Conservation (phyloP, 1,140 invertebrate species). For the Venturia canescens region DNA sequence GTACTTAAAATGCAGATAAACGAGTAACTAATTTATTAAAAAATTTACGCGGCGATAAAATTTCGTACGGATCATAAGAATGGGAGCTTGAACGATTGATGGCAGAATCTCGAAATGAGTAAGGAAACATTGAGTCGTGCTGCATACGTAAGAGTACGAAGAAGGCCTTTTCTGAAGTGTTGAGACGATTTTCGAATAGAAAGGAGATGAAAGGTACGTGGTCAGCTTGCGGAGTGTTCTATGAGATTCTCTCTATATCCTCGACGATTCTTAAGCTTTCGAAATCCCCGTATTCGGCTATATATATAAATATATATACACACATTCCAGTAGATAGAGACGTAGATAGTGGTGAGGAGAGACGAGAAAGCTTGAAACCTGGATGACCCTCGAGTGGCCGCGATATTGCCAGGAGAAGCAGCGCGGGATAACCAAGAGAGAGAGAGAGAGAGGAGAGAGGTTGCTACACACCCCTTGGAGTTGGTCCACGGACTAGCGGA, state of each 20-base stretch:
- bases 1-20: no score
- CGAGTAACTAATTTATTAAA: no score
- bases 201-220: slow-evolving; percentile 57
- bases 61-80: no score
- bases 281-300: neutral
- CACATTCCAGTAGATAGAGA: neutral
- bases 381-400: slow-evolving; percentile 75
- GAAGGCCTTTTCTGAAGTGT: slow-evolving; percentile 22
- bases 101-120: neutral
- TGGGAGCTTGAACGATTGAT: no score
- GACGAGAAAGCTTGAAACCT: slow-evolving; percentile 62
- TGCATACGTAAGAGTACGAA: neutral
- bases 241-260: slow-evolving; percentile 27
- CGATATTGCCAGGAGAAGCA: slow-evolving; percentile 74
- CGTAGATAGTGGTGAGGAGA: neutral
- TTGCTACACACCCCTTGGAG: slow-evolving; percentile 34
- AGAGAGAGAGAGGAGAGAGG: slow-evolving; percentile 30
- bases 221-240: slow-evolving; percentile 53
- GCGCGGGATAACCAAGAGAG: slow-evolving; percentile 36
- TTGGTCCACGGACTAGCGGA: slow-evolving; percentile 47
- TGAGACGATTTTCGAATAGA: slow-evolving; percentile 39
- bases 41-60: no score
- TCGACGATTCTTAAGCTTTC: slow-evolving; percentile 26
- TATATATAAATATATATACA: slow-evolving; percentile 15
- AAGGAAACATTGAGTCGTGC: neutral